Percentiles rank a stretch among this genome's conserved stretches.
These are phyloP conservation scores for Leptinotarsa rubiginosa DNA, from an alignment of 2,888 invertebrate genomes.

Conservation along the genomic window DNA sequence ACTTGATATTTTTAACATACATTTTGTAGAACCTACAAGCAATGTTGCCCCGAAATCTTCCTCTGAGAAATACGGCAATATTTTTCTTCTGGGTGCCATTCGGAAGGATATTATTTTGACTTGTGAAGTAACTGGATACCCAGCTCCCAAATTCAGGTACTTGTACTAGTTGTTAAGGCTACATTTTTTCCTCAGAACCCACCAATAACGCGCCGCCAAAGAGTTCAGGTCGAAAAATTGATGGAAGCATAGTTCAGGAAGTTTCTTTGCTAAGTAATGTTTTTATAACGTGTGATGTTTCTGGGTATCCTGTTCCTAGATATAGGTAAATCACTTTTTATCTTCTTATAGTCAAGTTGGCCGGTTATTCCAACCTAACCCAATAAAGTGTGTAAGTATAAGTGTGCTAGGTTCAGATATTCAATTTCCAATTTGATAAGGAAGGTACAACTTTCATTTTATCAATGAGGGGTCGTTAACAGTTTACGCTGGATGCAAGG, in stretches of 20 bases:
- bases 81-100: slow-evolving; percentile 64
- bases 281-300: slow-evolving; percentile 76
- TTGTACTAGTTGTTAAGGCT: not conserved
- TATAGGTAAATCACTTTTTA: slow-evolving; percentile 69
- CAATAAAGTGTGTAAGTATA: not conserved
- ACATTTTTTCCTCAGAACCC: slow-evolving; percentile 70
- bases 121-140: slow-evolving; percentile 78
- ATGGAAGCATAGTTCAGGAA: slow-evolving; percentile 69
- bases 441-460: slow-evolving; percentile 63
- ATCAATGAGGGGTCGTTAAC: not conserved
- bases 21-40: slow-evolving; percentile 71
- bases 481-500: slow-evolving; percentile 38
- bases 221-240: slow-evolving; percentile 66
- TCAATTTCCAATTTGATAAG: slow-evolving; percentile 70
- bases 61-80: slow-evolving; percentile 66
- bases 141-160: slow-evolving; percentile 68
- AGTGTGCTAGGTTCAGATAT: slow-evolving; percentile 59
- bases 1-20: slow-evolving; percentile 8
- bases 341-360: not conserved
- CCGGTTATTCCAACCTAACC: not conserved
- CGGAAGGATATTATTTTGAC: slow-evolving; percentile 68
- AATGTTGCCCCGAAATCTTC: slow-evolving; percentile 71
- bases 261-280: slow-evolving; percentile 61
- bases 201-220: slow-evolving; percentile 75
- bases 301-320: slow-evolving; percentile 77